Percentiles rank a stretch among this genome's conserved stretches.
phyloP scores from a whole-genome alignment of 2,113 vertebrate genomes.

The Edolisoma coerulescens region DNA sequence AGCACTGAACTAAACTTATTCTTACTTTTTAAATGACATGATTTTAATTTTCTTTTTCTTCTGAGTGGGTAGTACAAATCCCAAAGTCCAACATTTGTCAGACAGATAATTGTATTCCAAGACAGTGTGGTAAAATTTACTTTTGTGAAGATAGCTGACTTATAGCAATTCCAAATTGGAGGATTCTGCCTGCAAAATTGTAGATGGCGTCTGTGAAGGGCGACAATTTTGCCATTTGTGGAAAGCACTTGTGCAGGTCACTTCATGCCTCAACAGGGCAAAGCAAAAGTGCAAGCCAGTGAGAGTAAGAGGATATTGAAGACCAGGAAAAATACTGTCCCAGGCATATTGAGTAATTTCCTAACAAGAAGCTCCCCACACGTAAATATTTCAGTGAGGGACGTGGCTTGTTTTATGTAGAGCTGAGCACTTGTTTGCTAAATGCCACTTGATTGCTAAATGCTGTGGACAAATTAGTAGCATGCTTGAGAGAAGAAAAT shows the following conservation, averaged over 20 bases:
- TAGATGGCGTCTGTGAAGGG: neutral
- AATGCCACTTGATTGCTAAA: neutral
- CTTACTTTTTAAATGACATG: neutral
- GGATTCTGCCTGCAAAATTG: neutral
- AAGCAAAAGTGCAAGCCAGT: neutral
- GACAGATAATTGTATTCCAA: neutral
- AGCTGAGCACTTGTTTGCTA: neutral
- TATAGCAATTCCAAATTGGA: neutral
- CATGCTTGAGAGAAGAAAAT: neutral
- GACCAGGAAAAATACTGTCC: neutral
- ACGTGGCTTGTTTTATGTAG: fast-evolving
- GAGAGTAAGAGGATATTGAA: neutral
- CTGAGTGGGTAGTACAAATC: neutral
- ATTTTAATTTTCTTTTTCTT: neutral
- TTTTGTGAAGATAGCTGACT: neutral
- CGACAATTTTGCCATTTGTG: neutral
- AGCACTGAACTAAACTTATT: neutral
- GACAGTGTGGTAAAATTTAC: neutral
- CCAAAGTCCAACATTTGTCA: neutral
- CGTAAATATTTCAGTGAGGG: neutral
- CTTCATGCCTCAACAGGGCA: neutral
- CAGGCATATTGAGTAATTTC: neutral
- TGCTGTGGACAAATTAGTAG: neutral
- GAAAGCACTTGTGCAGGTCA: neutral
- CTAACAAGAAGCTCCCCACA: neutral